Conservation (phyloP, 2,113 vertebrate species). For the Eolophus roseicapilla region DNA sequence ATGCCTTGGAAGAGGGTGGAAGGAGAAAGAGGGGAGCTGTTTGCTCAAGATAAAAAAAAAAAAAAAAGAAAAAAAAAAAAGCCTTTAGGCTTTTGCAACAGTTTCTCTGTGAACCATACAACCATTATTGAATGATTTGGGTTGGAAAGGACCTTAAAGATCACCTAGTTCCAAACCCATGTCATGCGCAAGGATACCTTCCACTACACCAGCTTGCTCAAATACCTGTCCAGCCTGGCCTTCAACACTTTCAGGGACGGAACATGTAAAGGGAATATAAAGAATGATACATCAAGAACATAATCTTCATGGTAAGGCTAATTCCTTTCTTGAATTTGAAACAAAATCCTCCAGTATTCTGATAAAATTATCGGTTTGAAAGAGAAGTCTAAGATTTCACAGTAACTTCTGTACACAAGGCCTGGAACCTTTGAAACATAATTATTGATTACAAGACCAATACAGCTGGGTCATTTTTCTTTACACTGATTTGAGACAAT, state of each 20-base stretch:
- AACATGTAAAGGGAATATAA: not conserved
- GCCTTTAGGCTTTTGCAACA: not conserved
- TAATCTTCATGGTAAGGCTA: not conserved
- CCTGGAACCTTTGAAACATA: not conserved
- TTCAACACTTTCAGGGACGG: too few relatives aligned
- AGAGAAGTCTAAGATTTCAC: not conserved
- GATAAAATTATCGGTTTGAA: not conserved
- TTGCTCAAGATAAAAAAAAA: not conserved
- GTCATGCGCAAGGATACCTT: too few relatives aligned
- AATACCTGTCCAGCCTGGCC: too few relatives aligned
- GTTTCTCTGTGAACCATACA: not conserved
- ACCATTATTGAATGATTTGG: too few relatives aligned
- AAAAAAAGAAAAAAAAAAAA: not conserved
- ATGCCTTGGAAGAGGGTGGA: rapidly evolving
- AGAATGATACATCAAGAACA: not conserved
- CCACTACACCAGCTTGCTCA: too few relatives aligned
- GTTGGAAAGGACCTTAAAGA: too few relatives aligned
- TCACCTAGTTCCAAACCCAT: too few relatives aligned
- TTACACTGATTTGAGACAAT: not conserved
- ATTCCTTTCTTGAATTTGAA: not conserved
- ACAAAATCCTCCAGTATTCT: not conserved
- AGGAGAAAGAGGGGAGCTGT: not conserved
- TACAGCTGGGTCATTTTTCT: not conserved
- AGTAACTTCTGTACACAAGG: not conserved
- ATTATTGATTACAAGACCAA: not conserved